Evolutionary conservation across 2,113 vertebrate genomes (phyloP), one percentile per base, ranked within the genome.

Genomic region (Larimichthys polyactis): DNA sequence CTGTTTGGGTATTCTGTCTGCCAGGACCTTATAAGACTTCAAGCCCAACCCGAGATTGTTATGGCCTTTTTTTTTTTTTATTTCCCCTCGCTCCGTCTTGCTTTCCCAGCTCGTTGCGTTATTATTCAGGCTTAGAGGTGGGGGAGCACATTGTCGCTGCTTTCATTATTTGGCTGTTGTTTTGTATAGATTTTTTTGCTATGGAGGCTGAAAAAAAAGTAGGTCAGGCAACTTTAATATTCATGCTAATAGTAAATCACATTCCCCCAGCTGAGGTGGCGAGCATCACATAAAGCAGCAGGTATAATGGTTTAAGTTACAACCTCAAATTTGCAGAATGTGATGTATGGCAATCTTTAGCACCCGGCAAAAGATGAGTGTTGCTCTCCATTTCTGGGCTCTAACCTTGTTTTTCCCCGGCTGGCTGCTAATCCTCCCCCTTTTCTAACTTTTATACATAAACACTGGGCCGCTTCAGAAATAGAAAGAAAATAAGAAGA

Each of bases 131-230:
- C 66, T 84, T 20, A 48, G 58, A 82, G 70, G 78, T 17, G 29
- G 62, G 75, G 60, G 43, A 72, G 59, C 44, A 17, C 66, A 63
- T 22, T 70, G 79, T 75, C 4, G 44, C 63, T 1, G 22, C 71
- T 86, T 86, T 86, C 59, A 87, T 84, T 86, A 86, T 70, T 72
- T 68, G 54, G 36, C 79, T 69, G 49, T 79, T 84, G 71, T 83
- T 81, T 79, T 77, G 66, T 84, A 65, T 79, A 20, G 77, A 79
- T 83, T 74, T 82, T 58, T 76, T 81, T 79, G 48, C 69, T 11
- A 64, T 6, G 0, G 52, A 77, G 17, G 55, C 52, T 46, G 49
- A 55, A 78, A 75, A 78, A 40, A 72, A 91, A 87, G 24, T 90
- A 85, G 85, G 86, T 87, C 87, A 80, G 46, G 60, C 5, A 8